Evolutionary conservation across 2,113 vertebrate genomes (phyloP).

Genomic region (Aythya baeri): DNA sequence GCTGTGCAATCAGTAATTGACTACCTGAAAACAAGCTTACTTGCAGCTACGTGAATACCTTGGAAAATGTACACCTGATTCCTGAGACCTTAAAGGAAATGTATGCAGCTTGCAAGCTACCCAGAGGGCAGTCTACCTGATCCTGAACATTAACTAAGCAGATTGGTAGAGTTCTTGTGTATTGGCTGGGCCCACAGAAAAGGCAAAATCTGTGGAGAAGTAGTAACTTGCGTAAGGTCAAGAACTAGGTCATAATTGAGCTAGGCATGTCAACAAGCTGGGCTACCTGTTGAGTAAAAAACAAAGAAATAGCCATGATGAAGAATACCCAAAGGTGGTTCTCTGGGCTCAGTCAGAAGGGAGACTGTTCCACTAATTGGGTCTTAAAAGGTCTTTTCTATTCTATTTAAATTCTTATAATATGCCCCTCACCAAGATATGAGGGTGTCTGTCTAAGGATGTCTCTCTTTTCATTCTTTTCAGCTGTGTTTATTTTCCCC

Average conservation of each 20-base stretch:
- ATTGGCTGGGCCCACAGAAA: background rate
- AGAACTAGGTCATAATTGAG: background rate
- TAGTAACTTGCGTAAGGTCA: background rate
- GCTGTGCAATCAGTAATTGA: background rate
- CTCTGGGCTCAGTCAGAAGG: slow-evolving; percentile 6
- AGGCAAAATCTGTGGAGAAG: background rate
- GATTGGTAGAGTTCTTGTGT: background rate
- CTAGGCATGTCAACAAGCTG: background rate
- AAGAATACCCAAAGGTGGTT: background rate
- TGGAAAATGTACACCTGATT: background rate
- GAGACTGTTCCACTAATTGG: slow-evolving; percentile 53
- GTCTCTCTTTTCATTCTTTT: slow-evolving; percentile 15
- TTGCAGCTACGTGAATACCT: background rate
- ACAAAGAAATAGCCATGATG: background rate
- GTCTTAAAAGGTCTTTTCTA: slow-evolving; percentile 60
- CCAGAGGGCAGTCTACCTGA: background rate
- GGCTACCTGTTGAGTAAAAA: slow-evolving; percentile 4
- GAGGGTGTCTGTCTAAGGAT: slow-evolving; percentile 59
- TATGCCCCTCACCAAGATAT: slow-evolving; percentile 1
- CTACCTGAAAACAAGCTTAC: background rate
- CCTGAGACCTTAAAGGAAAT: background rate
- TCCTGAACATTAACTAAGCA: background rate
- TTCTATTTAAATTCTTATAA: slow-evolving; percentile 59
- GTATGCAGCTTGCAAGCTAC: background rate
- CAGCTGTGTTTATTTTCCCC: slow-evolving; percentile 35